Percentiles rank a stretch among this genome's conserved stretches.
These are phyloP conservation scores for Cynocephalus volans DNA, from an alignment of 2,113 vertebrate genomes.

Conservation along the genomic window DNA sequence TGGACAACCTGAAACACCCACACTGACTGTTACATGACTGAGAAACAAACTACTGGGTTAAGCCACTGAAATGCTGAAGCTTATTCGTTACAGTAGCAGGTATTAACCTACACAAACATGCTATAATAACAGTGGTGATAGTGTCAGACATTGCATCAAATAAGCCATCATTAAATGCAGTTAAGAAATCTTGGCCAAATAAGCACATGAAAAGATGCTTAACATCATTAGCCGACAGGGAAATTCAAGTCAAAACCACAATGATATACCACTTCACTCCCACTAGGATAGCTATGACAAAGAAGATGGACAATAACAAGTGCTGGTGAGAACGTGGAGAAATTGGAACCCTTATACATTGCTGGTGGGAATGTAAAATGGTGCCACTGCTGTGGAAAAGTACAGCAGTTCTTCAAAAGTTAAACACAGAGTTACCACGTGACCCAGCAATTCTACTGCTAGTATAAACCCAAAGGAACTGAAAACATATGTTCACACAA, in stretches of 20 bases:
- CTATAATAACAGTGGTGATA: not conserved
- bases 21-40: not conserved
- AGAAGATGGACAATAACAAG: not conserved
- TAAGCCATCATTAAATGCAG: not conserved
- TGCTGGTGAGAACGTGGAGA: not conserved
- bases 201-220: not conserved
- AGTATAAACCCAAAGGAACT: not conserved
- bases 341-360: not conserved
- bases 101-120: not conserved
- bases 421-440: not conserved
- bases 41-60: not conserved
- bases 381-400: not conserved
- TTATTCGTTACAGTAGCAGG: not conserved
- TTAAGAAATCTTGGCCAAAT: constrained; percentile 43
- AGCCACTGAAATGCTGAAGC: not conserved
- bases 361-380: not conserved
- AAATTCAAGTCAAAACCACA: not conserved
- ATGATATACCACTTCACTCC: not conserved
- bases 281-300: not conserved
- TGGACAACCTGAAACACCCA: not conserved
- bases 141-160: not conserved
- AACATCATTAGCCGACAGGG: not conserved
- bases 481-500: not conserved
- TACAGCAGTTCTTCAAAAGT: not conserved
- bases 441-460: not conserved